A percentile compares a stretch with the other conserved stretches of the same genome.
Evolutionary conservation across 2,888 invertebrate genomes (phyloP).

Genomic region (Halictus quadricinctus): DNA sequence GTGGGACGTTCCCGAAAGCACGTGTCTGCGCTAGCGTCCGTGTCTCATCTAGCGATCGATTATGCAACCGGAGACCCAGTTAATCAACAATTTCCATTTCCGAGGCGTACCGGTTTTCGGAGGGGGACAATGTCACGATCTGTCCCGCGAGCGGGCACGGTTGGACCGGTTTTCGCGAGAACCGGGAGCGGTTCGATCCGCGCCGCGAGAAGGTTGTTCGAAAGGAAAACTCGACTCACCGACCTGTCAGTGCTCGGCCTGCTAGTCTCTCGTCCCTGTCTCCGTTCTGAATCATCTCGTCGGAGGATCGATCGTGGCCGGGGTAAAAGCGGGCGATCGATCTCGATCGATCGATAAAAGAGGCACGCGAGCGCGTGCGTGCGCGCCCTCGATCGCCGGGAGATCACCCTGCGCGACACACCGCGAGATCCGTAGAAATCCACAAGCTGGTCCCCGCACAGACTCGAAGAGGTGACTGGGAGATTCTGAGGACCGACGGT

Average conservation of each 20-base stretch:
- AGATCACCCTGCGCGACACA: constrained; percentile 17
- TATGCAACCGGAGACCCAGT: neutral
- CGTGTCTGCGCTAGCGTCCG: neutral
- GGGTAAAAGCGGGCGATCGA: neutral
- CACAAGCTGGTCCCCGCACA: constrained; percentile 64
- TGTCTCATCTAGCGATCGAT: neutral
- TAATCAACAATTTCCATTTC: constrained; percentile 9
- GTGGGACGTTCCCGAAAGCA: neutral
- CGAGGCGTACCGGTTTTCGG: constrained; percentile 38
- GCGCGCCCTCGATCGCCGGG: constrained; percentile 8
- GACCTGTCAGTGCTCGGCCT: constrained; percentile 27
- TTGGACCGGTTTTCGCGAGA: constrained; percentile 38
- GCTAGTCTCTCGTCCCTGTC: neutral
- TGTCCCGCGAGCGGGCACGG: neutral
- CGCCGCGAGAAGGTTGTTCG: neutral
- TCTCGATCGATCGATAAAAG: neutral
- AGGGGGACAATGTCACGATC: constrained; percentile 38
- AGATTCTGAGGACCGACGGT: constrained; percentile 74
- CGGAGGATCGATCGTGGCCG: neutral
- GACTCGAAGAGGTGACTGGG: constrained; percentile 73
- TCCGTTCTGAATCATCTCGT: neutral
- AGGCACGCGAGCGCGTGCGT: neutral
- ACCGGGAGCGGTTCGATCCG: neutral
- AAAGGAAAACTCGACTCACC: constrained; percentile 44
- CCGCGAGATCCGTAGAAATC: constrained; percentile 51